A percentile compares a stretch with the other conserved stretches of the same genome.
phyloP scores from a whole-genome alignment of 2,888 invertebrate genomes.

The Sympetrum striolatum region DNA sequence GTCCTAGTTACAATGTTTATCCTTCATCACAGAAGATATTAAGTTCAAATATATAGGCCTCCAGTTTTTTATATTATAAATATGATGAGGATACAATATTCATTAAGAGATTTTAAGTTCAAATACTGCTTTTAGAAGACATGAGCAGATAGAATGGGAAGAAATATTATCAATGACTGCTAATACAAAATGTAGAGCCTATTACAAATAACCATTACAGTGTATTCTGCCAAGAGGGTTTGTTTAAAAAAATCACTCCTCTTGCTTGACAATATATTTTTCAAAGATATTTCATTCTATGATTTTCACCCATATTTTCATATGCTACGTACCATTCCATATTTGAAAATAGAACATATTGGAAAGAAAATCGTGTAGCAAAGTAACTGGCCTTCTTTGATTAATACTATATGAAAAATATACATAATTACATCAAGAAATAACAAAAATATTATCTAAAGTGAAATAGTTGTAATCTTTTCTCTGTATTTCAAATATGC shows the following conservation, averaged over 20 bases:
- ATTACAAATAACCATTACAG: background rate
- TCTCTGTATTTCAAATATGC: background rate
- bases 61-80: background rate
- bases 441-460: no score
- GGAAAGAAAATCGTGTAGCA: no score
- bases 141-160: background rate
- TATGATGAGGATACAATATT: background rate
- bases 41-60: background rate
- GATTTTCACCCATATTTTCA: no score
- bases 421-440: no score
- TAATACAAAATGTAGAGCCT: background rate
- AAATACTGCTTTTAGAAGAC: background rate
- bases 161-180: background rate
- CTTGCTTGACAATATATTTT: no score
- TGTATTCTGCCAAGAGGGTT: background rate
- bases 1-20: background rate
- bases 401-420: no score
- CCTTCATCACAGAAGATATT: background rate
- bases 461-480: no score
- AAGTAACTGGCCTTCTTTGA: no score
- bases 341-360: no score
- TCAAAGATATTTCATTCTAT: no score
- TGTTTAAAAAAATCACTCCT: background rate
- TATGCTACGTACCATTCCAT: no score
- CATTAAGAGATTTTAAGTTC: background rate